Base-by-base conservation (phyloP, 64 coral and sea anemone genomes). In the Anthopleura sola region DNA sequence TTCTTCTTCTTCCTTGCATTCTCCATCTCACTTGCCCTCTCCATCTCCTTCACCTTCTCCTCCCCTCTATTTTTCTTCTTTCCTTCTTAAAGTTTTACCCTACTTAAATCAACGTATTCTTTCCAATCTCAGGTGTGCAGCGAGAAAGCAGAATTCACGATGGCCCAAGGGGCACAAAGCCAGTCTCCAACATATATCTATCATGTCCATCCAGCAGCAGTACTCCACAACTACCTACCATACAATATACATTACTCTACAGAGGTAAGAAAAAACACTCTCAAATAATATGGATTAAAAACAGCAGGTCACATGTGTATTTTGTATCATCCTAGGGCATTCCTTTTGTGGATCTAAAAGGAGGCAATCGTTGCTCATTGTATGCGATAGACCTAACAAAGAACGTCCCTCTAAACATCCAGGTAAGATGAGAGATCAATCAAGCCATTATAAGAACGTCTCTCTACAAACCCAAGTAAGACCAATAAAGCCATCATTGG, bases 201-300 rank as follows among this genome's bases (percentile, higher is more conserved):
- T 17, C 90, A 99, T 78, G 88, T 82, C 37, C 94, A 99, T 49
- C 97, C 97, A 51, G 86, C 97, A 0, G 97, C 88, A 7, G 81
- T 99, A 26, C 75, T 99, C 11, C 89, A 94, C 48, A 99, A 99
- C 58, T 99, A 99, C 78, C 83, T 99, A 46, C 97, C 97, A 1
- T 99, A 95, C 55, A 64, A 36, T 17, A 49, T 95, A 44, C 84
- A 91, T 58, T 95, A 90, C 58, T 78, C 60, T 46, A 58, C 85
- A 53, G 87, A 90, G 49, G 97, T 99, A 81, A 89, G 83, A 78
- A 86, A 44, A 48, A 7, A 6, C 75, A 38, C 34, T 77, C 37
- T 21, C 16, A 12, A 26, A 44, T 44, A 29, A 71, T 29, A 71
- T 71, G 24, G 66, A 71, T n/a, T 28, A 6, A 26, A 71, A 13